Percentiles rank a stretch among this genome's conserved stretches.
These are phyloP conservation scores for Epicauta chinensis DNA, from an alignment of 1,140 invertebrate species.

Conservation along the genomic window DNA sequence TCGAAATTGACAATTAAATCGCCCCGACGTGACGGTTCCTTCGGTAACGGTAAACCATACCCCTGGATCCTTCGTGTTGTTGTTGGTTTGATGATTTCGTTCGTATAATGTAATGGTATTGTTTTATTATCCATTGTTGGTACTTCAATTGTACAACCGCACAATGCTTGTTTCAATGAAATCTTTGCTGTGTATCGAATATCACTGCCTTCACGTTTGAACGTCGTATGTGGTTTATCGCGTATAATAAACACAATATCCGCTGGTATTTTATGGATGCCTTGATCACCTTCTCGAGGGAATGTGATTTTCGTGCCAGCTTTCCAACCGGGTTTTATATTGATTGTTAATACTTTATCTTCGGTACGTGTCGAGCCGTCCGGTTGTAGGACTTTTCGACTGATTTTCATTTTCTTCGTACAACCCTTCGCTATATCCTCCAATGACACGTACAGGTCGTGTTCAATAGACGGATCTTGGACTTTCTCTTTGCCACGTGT, in stretches of 20 bases:
- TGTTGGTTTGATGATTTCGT: conserved; percentile 77
- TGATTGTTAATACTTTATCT: conserved; percentile 88
- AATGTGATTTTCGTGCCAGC: conserved; percentile 94
- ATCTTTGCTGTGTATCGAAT: conserved; percentile 77
- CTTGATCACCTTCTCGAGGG: conserved; percentile 86
- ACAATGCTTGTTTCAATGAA: conserved; percentile 71
- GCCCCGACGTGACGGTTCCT: conserved; percentile 72
- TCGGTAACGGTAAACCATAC: conserved; percentile 80
- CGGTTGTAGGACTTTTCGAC: conserved; percentile 61
- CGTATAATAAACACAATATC: conserved; percentile 94
- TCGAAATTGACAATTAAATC: conserved; percentile 87
- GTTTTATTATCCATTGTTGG: conserved; percentile 74
- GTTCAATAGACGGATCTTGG: conserved; percentile 79
- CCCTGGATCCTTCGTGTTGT: conserved; percentile 69
- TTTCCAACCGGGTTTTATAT: conserved; percentile 93
- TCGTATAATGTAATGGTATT: conserved; percentile 59
- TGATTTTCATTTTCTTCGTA: conserved; percentile 95
- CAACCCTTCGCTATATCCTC: conserved; percentile 81
- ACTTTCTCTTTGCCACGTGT: conserved; percentile 15
- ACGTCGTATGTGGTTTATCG: conserved; percentile 81
- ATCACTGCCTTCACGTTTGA: conserved; percentile 83
- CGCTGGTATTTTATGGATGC: conserved; percentile 78
- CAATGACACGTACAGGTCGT: conserved; percentile 78
- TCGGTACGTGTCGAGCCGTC: conserved; percentile 71
- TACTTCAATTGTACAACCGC: conserved; percentile 68